Base-by-base conservation (phyloP, 1,140 invertebrate species). In the Brachionus koreanus region DNA sequence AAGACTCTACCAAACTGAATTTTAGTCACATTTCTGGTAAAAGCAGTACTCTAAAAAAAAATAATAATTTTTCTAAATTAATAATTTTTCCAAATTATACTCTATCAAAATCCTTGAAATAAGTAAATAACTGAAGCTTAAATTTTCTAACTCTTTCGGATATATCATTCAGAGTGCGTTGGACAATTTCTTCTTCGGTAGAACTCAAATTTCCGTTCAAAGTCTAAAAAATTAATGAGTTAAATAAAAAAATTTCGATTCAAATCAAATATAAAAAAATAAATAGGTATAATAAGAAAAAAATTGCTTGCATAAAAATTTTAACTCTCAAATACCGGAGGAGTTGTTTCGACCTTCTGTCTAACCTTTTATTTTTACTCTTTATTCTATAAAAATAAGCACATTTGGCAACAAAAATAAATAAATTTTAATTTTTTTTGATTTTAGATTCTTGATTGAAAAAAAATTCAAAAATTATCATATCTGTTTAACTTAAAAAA, bases 31-130 rank as follows among this genome's bases (percentile, higher is more conserved):
- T 87, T 85, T 63, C 87, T 84, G 13, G 87, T 88, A 84, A 88
- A 87, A n/a, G 85, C 86, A 13, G 84, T 84, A 77, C 87, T 86
- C 88, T 89, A 83, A 25, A 83, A 81, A 75, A 23, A 69, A 83
- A 37, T 63, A 75, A n/a, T n/a, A n/a, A n/a, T n/a, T n/a, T n/a
- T 39, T 63, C 49, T 25, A 25, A 25, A 16, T 57, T 39, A 69
- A 12, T 33, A 57, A 61, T 25, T 61, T 10, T 13, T 77, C 9
- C 12, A 19, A 33, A 43, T 13, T 85, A 74, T 84, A 89, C 88
- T 83, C 87, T 85, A 84, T 89, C 88, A 84, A 85, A 88, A 83
- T 88, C 87, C 84, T 88, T 88, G 84, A 88, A 88, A 82, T 87
- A 89, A 23, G 86, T 86, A 82, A 87, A 88, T 82, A 89, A 85